A percentile compares a stretch with the other conserved stretches of the same genome.
Evolutionary conservation across 2,113 vertebrate species (phyloP).

Genomic region (Brachirus orientalis): DNA sequence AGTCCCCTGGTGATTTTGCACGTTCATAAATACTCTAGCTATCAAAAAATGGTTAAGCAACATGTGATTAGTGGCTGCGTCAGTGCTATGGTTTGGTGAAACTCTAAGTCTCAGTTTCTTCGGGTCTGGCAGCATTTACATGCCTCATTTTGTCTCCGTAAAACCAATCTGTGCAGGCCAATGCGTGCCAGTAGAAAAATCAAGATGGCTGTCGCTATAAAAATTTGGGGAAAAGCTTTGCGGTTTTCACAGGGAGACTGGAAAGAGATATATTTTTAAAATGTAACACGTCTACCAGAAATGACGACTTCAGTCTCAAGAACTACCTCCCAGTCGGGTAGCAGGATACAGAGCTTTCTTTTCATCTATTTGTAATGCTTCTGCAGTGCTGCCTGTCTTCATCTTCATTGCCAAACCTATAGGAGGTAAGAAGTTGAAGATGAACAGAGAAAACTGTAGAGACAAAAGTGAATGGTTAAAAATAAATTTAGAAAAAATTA

Average conservation of each 20-base stretch:
- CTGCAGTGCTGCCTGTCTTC: slow-evolving; percentile 58
- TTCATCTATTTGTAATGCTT: slow-evolving; percentile 46
- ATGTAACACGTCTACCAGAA: slow-evolving; percentile 38
- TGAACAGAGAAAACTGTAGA: slow-evolving; percentile 29
- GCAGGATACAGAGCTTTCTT: slow-evolving; percentile 48
- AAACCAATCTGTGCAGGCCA: slow-evolving; percentile 35
- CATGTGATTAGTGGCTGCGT: slow-evolving; percentile 59
- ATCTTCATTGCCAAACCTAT: slow-evolving; percentile 58
- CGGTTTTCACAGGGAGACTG: slow-evolving; percentile 33
- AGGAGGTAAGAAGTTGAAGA: slow-evolving; percentile 37
- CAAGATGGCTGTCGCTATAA: slow-evolving; percentile 41
- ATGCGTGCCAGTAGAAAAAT: slow-evolving; percentile 36
- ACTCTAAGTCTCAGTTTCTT: slow-evolving; percentile 46
- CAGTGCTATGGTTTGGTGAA: slow-evolving; percentile 54
- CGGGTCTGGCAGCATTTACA: slow-evolving; percentile 48
- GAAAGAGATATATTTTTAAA: slow-evolving; percentile 51
- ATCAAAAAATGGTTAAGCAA: slow-evolving; percentile 52
- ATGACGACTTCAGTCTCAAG: slow-evolving; percentile 50
- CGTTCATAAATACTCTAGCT: slow-evolving; percentile 49
- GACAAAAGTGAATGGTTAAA: no score
- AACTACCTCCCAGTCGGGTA: slow-evolving; percentile 49
- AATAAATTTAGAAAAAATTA: no score
- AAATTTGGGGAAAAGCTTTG: slow-evolving; percentile 41
- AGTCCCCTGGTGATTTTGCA: slow-evolving; percentile 39
- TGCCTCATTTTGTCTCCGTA: slow-evolving; percentile 49